Percentiles rank a stretch among this genome's conserved stretches.
Evolutionary conservation across 2,888 invertebrate genomes (phyloP).

Genomic region (Limnephilus rhombicus): DNA sequence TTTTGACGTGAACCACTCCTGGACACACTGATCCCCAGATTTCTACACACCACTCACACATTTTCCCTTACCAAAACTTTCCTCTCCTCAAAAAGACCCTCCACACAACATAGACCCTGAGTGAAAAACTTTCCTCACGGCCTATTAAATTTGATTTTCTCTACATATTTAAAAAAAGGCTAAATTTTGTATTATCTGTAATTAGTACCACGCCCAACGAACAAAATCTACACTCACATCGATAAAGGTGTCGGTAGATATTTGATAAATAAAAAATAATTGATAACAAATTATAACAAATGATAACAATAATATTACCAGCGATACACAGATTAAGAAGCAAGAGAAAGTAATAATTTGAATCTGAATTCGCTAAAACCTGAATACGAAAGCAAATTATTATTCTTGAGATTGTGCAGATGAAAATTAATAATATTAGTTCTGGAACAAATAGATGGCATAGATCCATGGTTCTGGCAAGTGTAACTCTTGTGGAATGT

Average conservation of each 20-base stretch:
- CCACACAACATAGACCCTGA: too few relatives aligned
- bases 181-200: neutral
- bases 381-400: neutral
- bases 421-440: neutral
- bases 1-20: too few relatives aligned
- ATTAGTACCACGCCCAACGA: neutral
- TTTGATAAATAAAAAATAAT: neutral
- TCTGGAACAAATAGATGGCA: neutral
- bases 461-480: neutral
- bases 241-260: neutral
- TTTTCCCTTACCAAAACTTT: too few relatives aligned
- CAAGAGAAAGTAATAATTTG: neutral
- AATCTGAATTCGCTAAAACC: too few relatives aligned
- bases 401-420: neutral
- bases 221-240: neutral
- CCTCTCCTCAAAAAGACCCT: too few relatives aligned
- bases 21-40: too few relatives aligned
- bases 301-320: neutral
- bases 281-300: neutral
- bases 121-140: too few relatives aligned
- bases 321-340: neutral
- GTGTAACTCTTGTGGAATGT: neutral
- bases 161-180: too few relatives aligned
- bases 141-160: too few relatives aligned
- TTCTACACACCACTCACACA: too few relatives aligned